Conservation (phyloP, 2,797 vertebrate species). For the Acanthornis magna region DNA sequence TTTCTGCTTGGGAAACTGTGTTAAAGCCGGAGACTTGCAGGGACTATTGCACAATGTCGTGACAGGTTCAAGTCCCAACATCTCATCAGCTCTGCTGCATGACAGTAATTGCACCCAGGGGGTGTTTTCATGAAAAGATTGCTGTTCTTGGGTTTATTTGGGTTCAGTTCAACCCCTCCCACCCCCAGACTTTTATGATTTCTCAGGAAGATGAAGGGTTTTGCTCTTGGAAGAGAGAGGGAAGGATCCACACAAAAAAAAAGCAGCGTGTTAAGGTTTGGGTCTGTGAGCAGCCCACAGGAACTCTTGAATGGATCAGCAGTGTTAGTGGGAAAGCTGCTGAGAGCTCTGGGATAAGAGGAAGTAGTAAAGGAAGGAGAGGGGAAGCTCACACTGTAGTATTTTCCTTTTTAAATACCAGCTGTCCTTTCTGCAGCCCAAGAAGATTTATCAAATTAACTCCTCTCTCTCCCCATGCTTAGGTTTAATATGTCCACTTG, state of each 20-base stretch:
- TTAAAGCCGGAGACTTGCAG: not conserved
- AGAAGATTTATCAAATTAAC: not conserved
- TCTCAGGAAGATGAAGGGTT: not conserved
- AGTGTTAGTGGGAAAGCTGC: not conserved
- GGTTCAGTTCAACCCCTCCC: fast-evolving
- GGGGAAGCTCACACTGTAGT: not conserved
- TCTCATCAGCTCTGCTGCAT: not conserved
- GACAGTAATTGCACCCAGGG: not conserved
- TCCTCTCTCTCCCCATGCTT: not conserved
- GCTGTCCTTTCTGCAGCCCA: not conserved
- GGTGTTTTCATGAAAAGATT: not conserved
- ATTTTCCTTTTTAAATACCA: not conserved
- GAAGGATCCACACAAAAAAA: not conserved
- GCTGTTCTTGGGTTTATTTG: not conserved
- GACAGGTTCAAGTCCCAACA: not conserved
- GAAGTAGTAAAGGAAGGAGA: not conserved
- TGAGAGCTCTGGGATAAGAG: not conserved
- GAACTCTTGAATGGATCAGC: not conserved
- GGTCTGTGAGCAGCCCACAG: not conserved
- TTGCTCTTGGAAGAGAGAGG: not conserved
- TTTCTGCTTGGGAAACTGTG: not conserved
- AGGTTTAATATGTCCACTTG: not conserved
- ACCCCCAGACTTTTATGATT: fast-evolving
- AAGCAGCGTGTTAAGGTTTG: not conserved
- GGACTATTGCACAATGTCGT: not conserved